Evolutionary conservation across 2,888 invertebrate genomes (phyloP).

Genomic region (Sphecodes monilicornis): DNA sequence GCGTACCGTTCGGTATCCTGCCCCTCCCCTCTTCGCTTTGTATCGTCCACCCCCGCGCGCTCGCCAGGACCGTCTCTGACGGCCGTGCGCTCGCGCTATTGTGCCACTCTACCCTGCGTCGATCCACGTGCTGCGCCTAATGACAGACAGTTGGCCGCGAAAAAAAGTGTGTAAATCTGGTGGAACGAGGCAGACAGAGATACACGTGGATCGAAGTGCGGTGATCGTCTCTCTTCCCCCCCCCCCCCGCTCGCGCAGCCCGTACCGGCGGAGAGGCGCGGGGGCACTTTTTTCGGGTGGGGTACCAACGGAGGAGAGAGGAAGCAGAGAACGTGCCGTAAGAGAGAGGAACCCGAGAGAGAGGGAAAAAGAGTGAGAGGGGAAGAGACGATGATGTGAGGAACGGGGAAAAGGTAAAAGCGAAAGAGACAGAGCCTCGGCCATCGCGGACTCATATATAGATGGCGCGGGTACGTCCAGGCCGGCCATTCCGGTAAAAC

Average conservation of each 20-base stretch:
- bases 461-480: slow-evolving; percentile 66
- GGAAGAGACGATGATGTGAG: slow-evolving; percentile 45
- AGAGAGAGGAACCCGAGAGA: slow-evolving; percentile 48
- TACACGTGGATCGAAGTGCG: slow-evolving; percentile 54
- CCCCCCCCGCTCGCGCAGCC: neutral
- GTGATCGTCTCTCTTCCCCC: slow-evolving; percentile 33
- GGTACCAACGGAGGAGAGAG: slow-evolving; percentile 2
- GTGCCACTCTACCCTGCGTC: slow-evolving; percentile 60
- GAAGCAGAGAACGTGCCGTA: slow-evolving; percentile 26
- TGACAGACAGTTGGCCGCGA: slow-evolving; percentile 83
- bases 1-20: slow-evolving; percentile 18
- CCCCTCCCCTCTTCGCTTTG: slow-evolving; percentile 31
- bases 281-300: slow-evolving; percentile 4
- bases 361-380: slow-evolving; percentile 33
- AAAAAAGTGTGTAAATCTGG: slow-evolving; percentile 80
- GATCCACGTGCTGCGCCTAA: slow-evolving; percentile 81
- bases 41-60: neutral
- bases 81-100: slow-evolving; percentile 47
- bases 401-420: slow-evolving; percentile 23
- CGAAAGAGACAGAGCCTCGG: slow-evolving; percentile 62
- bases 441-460: slow-evolving; percentile 53
- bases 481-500: slow-evolving; percentile 77
- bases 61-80: slow-evolving; percentile 29
- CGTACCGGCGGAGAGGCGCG: neutral
- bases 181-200: slow-evolving; percentile 67